Conservation (phyloP, 2,113 vertebrate genomes). For the Mola mola region DNA sequence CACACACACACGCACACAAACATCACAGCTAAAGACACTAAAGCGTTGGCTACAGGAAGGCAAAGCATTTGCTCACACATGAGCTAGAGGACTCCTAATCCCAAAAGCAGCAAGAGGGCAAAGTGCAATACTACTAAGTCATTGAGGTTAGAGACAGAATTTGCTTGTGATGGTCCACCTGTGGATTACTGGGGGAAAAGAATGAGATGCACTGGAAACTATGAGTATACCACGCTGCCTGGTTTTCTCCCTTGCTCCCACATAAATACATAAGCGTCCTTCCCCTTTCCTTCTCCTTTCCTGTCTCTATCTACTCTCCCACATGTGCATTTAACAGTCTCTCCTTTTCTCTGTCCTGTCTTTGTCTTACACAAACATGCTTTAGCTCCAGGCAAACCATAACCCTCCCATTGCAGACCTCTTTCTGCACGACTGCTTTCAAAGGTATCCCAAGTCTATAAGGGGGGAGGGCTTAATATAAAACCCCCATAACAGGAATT, state of each 20-base stretch:
- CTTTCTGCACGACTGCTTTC: constrained; percentile 54
- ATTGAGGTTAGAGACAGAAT: constrained; percentile 68
- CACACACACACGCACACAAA: constrained; percentile 42
- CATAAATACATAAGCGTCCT: constrained; percentile 42
- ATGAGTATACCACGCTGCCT: constrained; percentile 51
- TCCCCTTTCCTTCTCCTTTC: constrained; percentile 6
- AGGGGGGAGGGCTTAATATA: constrained; percentile 71
- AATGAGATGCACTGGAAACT: constrained; percentile 74
- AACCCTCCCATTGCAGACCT: constrained; percentile 29
- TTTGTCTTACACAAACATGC: constrained; percentile 12
- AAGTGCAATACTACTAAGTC: constrained; percentile 62
- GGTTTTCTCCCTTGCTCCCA: constrained; percentile 31
- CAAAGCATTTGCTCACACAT: constrained; percentile 63
- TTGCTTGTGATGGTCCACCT: constrained; percentile 77
- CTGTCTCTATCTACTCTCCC: background rate
- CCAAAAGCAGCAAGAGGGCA: constrained; percentile 50
- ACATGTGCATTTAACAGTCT: constrained; percentile 26
- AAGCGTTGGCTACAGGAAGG: constrained; percentile 42
- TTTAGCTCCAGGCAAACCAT: constrained; percentile 47
- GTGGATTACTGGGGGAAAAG: constrained; percentile 69
- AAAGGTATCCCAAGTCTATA: constrained; percentile 70
- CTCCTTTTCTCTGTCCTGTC: background rate
- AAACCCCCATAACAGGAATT: constrained; percentile 65
- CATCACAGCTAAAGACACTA: constrained; percentile 45
- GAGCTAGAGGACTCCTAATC: constrained; percentile 58